Evolutionary conservation across 2,888 invertebrate species (phyloP).

Genomic region (Eremobia ochroleuca): DNA sequence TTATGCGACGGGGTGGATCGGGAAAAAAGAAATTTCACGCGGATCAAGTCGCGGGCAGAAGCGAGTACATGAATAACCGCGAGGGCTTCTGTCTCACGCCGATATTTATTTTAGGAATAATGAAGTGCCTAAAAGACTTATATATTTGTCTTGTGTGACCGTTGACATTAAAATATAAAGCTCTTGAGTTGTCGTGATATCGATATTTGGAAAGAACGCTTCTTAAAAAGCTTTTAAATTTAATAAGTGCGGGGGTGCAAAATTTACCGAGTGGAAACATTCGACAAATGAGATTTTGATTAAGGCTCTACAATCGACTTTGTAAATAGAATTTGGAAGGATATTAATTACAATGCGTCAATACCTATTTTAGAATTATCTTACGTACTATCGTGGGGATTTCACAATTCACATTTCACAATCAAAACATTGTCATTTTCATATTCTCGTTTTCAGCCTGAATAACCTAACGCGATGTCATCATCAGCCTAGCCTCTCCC

Average conservation of each 20-base stretch:
- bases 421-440: neutral
- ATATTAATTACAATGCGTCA: neutral
- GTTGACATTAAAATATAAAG: conserved; percentile 32
- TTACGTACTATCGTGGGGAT: too few relatives aligned
- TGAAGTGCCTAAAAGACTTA: neutral
- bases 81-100: neutral
- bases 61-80: neutral
- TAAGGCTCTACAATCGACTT: neutral
- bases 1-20: too few relatives aligned
- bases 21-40: neutral
- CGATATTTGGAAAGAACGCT: conserved; percentile 3
- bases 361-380: neutral
- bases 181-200: neutral
- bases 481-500: neutral
- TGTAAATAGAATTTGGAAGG: neutral
- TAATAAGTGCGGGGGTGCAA: neutral
- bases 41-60: too few relatives aligned
- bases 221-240: conserved; percentile 19
- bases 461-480: neutral
- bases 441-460: neutral
- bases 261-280: neutral
- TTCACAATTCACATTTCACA: neutral
- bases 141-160: conserved; percentile 8
- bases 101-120: conserved; percentile 22
- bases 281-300: conserved; percentile 3